Conservation (phyloP, 2,888 invertebrate species). For the Agriotes lineatus region DNA sequence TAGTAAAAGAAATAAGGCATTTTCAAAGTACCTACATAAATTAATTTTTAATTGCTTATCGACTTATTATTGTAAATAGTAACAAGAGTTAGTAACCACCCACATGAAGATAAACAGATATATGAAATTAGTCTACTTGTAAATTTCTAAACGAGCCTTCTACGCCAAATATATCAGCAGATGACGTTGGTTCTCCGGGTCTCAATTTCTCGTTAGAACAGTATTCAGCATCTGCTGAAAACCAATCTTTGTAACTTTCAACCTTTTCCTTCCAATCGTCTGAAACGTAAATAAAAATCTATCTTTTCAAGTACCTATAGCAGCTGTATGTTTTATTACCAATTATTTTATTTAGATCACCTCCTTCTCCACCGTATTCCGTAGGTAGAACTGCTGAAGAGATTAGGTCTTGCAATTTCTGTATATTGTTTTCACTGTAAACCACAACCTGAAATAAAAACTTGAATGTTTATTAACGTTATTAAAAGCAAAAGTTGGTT, state of each 20-base stretch:
- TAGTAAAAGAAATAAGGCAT: too few relatives aligned
- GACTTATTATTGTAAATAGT: too few relatives aligned
- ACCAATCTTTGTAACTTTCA: conserved; percentile 67
- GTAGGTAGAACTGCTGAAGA: conserved; percentile 72
- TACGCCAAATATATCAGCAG: conserved; percentile 69
- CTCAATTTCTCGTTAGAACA: conserved; percentile 69
- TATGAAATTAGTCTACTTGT: conserved; percentile 68
- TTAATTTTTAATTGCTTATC: too few relatives aligned
- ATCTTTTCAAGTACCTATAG: too few relatives aligned
- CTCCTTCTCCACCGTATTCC: conserved; percentile 77
- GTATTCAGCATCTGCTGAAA: conserved; percentile 67
- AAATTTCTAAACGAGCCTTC: conserved; percentile 70
- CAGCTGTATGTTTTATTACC: conserved; percentile 62
- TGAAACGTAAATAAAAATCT: conserved; percentile 45
- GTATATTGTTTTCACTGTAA: neutral
- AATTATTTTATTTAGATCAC: conserved; percentile 68
- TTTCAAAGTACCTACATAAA: too few relatives aligned
- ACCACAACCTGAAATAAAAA: neutral
- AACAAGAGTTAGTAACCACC: too few relatives aligned
- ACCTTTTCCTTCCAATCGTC: conserved; percentile 69
- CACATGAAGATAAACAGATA: too few relatives aligned
- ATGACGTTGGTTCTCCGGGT: conserved; percentile 68
- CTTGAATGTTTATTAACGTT: neutral
- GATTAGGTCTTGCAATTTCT: conserved; percentile 68
- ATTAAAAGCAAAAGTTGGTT: too few relatives aligned